Conservation (phyloP, 2,797 vertebrate genomes). For the Acrocephalus scirpaceus region DNA sequence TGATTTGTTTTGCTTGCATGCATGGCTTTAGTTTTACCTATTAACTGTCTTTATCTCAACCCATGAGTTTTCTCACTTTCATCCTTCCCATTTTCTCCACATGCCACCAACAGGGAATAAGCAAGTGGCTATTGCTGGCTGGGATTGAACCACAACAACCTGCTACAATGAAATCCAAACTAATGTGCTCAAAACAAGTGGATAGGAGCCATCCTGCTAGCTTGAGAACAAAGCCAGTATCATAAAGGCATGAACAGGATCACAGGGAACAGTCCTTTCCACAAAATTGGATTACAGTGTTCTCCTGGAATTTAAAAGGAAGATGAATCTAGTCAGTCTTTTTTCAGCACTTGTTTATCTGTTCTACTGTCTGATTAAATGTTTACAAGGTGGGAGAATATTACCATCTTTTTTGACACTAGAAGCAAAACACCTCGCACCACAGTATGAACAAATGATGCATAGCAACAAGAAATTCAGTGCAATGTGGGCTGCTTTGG, state of each 20-base stretch:
- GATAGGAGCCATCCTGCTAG: not conserved
- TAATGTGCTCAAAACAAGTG: not conserved
- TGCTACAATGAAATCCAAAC: not conserved
- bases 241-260: not conserved
- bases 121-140: rapidly evolving
- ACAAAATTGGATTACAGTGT: not conserved
- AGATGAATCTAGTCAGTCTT: not conserved
- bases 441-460: not conserved
- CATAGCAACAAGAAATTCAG: not conserved
- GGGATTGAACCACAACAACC: not conserved
- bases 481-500: not conserved
- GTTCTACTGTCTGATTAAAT: not conserved
- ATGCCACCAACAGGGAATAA: not conserved
- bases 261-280: rapidly evolving
- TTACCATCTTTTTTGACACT: not conserved
- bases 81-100: not conserved
- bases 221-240: not conserved
- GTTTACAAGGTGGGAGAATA: not conserved
- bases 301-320: not conserved
- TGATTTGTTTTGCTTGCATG: not conserved
- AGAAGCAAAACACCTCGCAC: not conserved
- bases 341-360: not conserved
- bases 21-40: not conserved
- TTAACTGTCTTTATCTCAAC: not conserved
- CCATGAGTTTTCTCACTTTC: not conserved